Evolutionary conservation across 2,797 vertebrate genomes (phyloP), one percentile per base, ranked within the genome.

Genomic region (Orientallactaga sibirica): DNA sequence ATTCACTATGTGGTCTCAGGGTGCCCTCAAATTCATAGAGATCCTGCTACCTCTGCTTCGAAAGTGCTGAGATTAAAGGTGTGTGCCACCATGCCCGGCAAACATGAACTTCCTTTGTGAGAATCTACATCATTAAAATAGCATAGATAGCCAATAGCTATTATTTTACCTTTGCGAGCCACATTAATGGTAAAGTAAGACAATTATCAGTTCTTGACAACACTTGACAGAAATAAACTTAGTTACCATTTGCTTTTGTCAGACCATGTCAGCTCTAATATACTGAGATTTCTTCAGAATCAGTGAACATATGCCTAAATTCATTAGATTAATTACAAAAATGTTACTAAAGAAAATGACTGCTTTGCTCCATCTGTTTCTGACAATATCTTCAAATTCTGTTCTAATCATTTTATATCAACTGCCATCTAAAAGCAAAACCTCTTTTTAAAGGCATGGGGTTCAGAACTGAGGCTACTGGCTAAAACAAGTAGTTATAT

Each of bases 331-430:
- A 90, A 29, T 87, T 83, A 75, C 24, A 24, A 75, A 82, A 61
- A 68, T 75, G 24, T 41, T 33, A 66, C 37, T 43, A 29, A 70
- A 77, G 7, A 18, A 87, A 92, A 58, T 2, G 10, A 0, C 19
- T 92, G 10, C n/a, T 22, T 88, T 67, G 29, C 25, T 82, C 24
- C 68, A 93, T 91, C 20, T 81, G 43, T 77, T 90, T 93, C 43
- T 87, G 43, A 77, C 15, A 73, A 24, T 27, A 89, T 89, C 70
- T 90, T 43, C 52, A 90, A 89, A 78, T 75, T 88, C 12, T 87
- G 20, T 89, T 78, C 61, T 85, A 67, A 33, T 58, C 29, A 67
- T 58, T 94, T 81, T 84, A 71, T 48, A 92, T 93, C 71, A 92
- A 81, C 5, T 33, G 4, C 9, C 4, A 81, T 91, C n/a, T 78